These are phyloP conservation scores for Mareca strepera DNA, from an alignment of 2,797 vertebrate genomes.

Conservation along the genomic window DNA sequence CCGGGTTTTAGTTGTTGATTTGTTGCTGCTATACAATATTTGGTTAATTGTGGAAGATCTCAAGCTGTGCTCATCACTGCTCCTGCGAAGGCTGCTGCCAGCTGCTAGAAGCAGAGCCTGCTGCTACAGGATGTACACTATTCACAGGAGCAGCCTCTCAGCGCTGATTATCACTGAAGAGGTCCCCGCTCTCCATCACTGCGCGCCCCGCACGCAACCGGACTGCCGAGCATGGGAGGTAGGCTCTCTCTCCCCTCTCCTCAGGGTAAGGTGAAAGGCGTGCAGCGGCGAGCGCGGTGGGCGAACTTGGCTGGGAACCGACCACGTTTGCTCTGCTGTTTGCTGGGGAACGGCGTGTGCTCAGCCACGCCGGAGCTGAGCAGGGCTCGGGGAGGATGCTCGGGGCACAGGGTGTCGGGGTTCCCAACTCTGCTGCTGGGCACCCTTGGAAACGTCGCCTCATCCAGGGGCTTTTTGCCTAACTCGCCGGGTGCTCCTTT, in stretches of 20 bases:
- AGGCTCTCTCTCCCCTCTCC: conserved; percentile 47
- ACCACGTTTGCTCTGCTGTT: not conserved
- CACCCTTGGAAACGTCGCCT: not conserved
- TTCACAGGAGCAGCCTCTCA: conserved; percentile 73
- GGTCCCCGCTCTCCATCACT: conserved; percentile 56
- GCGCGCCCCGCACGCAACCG: conserved; percentile 52
- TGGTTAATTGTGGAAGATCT: conserved; percentile 80
- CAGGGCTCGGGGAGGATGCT: not conserved
- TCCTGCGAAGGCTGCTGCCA: conserved; percentile 70
- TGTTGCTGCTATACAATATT: conserved; percentile 73
- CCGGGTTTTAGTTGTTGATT: conserved; percentile 68
- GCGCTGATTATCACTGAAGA: conserved; percentile 62
- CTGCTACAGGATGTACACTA: conserved; percentile 73
- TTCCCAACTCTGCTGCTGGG: not conserved
- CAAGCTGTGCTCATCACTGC: conserved; percentile 81
- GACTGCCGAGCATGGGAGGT: conserved; percentile 55
- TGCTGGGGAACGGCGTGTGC: not conserved
- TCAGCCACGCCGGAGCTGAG: not conserved
- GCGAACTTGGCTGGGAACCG: conserved; percentile 17
- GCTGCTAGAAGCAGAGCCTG: conserved; percentile 76
- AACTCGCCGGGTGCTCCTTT: not conserved
- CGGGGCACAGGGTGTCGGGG: not conserved
- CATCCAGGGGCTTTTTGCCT: not conserved
- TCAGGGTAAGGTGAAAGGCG: not conserved
- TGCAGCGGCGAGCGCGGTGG: not conserved